Evolutionary conservation across 2,888 invertebrate species (phyloP).

Genomic region (Ormia ochracea): DNA sequence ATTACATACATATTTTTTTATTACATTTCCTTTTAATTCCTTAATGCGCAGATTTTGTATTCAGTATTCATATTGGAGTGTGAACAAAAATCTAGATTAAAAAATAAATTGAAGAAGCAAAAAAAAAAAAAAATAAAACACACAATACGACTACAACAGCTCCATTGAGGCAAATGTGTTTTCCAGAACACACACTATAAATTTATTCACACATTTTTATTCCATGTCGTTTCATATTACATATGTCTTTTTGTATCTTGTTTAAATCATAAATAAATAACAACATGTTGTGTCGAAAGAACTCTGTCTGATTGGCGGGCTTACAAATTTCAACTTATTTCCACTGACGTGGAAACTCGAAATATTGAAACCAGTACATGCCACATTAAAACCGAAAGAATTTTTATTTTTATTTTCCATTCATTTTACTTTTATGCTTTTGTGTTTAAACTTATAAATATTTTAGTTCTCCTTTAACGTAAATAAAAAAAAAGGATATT

Average conservation of each 20-base stretch:
- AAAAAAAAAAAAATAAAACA: too few species aligned
- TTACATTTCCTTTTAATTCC: too few species aligned
- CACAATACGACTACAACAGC: too few species aligned
- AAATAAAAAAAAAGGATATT: background rate
- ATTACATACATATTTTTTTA: too few species aligned
- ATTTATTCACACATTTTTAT: slow-evolving; percentile 15
- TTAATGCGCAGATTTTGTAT: too few species aligned
- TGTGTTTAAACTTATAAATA: slow-evolving; percentile 34
- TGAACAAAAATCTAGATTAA: too few species aligned
- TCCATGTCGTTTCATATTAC: background rate
- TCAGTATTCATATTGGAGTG: too few species aligned
- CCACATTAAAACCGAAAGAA: slow-evolving; percentile 14
- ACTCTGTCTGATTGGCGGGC: slow-evolving; percentile 7
- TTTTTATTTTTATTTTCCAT: background rate
- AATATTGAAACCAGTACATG: slow-evolving; percentile 29
- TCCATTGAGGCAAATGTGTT: background rate
- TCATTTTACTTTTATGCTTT: background rate
- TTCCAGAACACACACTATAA: slow-evolving; percentile 15
- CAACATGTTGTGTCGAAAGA: background rate
- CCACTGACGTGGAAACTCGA: background rate
- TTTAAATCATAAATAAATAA: slow-evolving; percentile 39
- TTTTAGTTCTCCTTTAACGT: background rate
- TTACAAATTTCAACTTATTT: slow-evolving; percentile 10
- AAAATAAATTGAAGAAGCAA: too few species aligned
- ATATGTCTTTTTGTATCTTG: background rate